Base-by-base conservation (phyloP, 2,888 invertebrate species). In the Molorchus minor region DNA sequence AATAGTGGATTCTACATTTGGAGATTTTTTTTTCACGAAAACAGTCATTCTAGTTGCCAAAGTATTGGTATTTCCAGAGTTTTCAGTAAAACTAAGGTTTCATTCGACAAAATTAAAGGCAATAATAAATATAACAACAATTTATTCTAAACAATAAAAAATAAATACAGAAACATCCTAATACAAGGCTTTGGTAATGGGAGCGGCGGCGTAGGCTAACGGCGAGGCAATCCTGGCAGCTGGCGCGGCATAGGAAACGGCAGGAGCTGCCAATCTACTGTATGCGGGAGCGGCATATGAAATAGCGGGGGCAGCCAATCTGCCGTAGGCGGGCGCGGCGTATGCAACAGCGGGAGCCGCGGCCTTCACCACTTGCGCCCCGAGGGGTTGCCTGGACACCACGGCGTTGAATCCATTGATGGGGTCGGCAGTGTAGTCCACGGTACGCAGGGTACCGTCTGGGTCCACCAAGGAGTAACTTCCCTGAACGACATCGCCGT, bases 401-500 rank as follows among this genome's bases (percentile, higher is more conserved):
- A 85, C 81, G 61, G 87, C 87, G 77, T 86, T 86, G 77, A 87
- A 87, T 59, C 87, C 87, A 76, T 56, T 75, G 67, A 86, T 84
- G 67, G 86, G 86, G 35, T 87, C 87, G 72, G 84, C 85, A 10
- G 76, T 75, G 80, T 88, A 88, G 69, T 87, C 86, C 25, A 88
- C 88, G 69, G 85, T 86, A 75, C 87, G 83, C 75, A 82, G 81
- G 55, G 86, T 83, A 72, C 87, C 87, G 69, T 86, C 87, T 8
- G 87, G 86, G 70, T 88, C 87, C 16, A 86, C 80, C 2, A 88
- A 81, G 64, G 86, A 85, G 75, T 87, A 87, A 13, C 84, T 85
- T 35, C 87, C 87, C 74, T 84, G 83, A 44, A 87, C 87, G 12
- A 84, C 75, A 75, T 87, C 84, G 0, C 87, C 87, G 76, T 84